Evolutionary conservation across 2,113 vertebrate species (phyloP), one percentile per base, ranked within the genome.

Genomic region (Semnornis frantzii): DNA sequence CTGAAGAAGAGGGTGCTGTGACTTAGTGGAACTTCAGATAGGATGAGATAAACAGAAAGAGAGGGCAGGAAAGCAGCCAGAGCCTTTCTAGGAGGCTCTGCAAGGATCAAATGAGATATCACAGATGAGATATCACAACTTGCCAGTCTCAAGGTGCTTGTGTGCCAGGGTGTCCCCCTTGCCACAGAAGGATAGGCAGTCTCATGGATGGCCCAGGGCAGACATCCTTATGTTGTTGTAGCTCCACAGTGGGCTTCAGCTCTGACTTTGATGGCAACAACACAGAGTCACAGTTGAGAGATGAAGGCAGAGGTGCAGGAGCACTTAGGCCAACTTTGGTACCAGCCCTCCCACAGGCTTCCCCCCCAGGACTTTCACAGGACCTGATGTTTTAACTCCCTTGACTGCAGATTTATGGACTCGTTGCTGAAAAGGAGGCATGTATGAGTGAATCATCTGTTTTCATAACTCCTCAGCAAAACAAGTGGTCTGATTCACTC

Each of bases 291-390:
- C 9, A 68, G 58, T 54, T 72, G 42, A 6, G 37, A 52, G 15
- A 58, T 62, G 39, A 39, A 52, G 50, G 48, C 50, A 70, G 55
- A 81, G 11, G 20, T 34, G 12, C n/a, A 59, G n/a, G 52, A 12
- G 8, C 31, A 9, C 6, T 54, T 55, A 34, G 27, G 19, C 34
- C 82, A 69, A n/a, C 39, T 74, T 64, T 75, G 24, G 14, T 64
- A 44, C 31, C 44, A 63, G 48, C 34, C 31, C 18, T 77, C 15
- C 54, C 24, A 33, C 5, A 31, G 50, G 7, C 31, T 69, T 30
- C 12, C 28, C 9, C 8, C 1, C 59, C 0, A 0, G 19, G 28
- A 54, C 34, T 70, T 79, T 30, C 1, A 1, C 37, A 58, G 70
- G 44, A 31, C 16, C 24, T 63, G 58, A n/a, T 70, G 57, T 52